A percentile compares a stretch with the other conserved stretches of the same genome.
Conservation (phyloP, 2,113 vertebrate species). For the Porphyrio hochstetteri region DNA sequence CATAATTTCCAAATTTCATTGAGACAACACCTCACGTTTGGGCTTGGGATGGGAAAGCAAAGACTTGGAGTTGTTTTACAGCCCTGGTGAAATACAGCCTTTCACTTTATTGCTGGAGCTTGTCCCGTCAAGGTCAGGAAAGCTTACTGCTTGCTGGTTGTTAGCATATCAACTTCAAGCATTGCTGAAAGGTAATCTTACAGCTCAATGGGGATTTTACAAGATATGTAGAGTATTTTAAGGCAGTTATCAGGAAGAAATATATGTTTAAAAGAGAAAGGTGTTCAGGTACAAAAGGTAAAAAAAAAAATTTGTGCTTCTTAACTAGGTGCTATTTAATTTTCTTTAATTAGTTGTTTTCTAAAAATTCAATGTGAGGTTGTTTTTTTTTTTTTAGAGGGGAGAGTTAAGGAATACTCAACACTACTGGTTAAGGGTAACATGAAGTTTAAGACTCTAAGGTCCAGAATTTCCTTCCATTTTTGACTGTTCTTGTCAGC, state of each 20-base stretch:
- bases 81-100: neutral
- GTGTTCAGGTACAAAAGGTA: neutral
- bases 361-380: neutral
- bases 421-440: neutral
- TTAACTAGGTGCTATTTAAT: neutral
- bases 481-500: neutral
- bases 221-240: slow-evolving; percentile 53
- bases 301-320: neutral
- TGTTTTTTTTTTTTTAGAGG: neutral
- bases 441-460: neutral
- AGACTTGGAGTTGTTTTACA: neutral
- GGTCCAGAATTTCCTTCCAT: neutral
- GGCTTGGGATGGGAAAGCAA: neutral
- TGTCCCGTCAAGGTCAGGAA: slow-evolving; percentile 55
- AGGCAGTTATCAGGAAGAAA: slow-evolving; percentile 26
- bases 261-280: neutral
- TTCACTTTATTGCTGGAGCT: slow-evolving; percentile 3
- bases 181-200: slow-evolving; percentile 64
- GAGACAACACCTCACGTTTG: neutral
- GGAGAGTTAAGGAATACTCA: neutral
- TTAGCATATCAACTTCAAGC: slow-evolving; percentile 65
- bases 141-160: slow-evolving; percentile 42
- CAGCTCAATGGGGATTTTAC: slow-evolving; percentile 55
- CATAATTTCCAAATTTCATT: neutral
- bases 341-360: neutral